Conservation (phyloP, 2,113 vertebrate genomes). For the Gopherus flavomarginatus region DNA sequence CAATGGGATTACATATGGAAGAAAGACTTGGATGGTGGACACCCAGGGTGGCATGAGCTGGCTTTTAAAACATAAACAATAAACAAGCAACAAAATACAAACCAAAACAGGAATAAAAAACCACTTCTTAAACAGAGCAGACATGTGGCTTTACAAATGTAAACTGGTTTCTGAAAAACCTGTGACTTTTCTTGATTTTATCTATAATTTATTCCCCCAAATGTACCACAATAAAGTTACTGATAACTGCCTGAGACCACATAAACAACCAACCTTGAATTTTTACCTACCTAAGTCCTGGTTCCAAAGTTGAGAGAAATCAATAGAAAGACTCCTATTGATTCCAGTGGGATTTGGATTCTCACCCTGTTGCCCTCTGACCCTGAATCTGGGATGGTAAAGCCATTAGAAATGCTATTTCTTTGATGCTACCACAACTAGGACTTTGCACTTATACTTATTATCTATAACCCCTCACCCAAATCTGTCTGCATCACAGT, state of each 20-base stretch:
- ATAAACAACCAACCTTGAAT: neutral
- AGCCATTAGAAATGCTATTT: neutral
- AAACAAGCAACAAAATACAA: neutral
- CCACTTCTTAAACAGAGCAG: neutral
- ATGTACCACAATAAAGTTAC: neutral
- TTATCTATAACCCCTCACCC: neutral
- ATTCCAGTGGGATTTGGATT: neutral
- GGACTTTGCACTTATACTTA: neutral
- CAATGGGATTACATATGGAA: neutral
- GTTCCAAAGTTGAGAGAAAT: neutral
- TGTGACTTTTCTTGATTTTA: neutral
- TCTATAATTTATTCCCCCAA: neutral
- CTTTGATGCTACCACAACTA: neutral
- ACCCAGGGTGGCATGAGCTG: neutral
- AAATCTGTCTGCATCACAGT: neutral
- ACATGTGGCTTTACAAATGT: neutral
- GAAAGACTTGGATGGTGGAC: neutral
- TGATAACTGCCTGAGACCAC: neutral
- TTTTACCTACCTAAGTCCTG: neutral
- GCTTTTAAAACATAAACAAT: neutral
- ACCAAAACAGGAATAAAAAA: fast-evolving
- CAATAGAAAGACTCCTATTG: neutral
- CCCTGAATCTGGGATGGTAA: neutral
- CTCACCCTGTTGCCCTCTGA: neutral
- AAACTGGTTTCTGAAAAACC: neutral